These are phyloP conservation scores for Drosophila meridiana DNA, from an alignment of 2,888 invertebrate species.

Conservation along the genomic window DNA sequence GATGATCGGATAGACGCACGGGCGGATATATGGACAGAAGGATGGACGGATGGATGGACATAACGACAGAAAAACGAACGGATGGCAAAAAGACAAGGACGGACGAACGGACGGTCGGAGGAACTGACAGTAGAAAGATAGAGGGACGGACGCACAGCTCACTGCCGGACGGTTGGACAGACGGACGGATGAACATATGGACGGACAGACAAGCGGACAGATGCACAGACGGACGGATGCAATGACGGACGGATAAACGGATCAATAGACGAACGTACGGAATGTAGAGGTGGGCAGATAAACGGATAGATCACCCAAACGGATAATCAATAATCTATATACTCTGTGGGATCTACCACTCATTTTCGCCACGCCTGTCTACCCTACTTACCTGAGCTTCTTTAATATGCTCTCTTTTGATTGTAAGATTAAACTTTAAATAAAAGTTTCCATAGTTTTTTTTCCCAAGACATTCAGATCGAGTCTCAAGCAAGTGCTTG, in stretches of 20 bases:
- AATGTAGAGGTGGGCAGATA: no score
- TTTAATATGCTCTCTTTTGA: neutral
- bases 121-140: neutral
- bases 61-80: neutral
- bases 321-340: neutral
- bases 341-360: neutral
- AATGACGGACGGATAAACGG: neutral
- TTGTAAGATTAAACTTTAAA: neutral
- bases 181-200: neutral
- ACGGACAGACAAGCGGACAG: neutral
- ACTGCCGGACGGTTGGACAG: neutral
- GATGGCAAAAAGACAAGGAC: neutral
- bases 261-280: no score
- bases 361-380: neutral
- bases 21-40: neutral
- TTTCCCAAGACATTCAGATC: neutral
- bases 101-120: neutral
- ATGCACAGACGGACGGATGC: no score
- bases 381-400: neutral
- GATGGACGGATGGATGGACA: neutral
- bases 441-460: neutral
- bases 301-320: no score
- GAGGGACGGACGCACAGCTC: neutral
- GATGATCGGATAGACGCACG: neutral
- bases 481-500: neutral